Conservation (phyloP, 1,140 invertebrate genomes). For the Drosophila truncata region DNA sequence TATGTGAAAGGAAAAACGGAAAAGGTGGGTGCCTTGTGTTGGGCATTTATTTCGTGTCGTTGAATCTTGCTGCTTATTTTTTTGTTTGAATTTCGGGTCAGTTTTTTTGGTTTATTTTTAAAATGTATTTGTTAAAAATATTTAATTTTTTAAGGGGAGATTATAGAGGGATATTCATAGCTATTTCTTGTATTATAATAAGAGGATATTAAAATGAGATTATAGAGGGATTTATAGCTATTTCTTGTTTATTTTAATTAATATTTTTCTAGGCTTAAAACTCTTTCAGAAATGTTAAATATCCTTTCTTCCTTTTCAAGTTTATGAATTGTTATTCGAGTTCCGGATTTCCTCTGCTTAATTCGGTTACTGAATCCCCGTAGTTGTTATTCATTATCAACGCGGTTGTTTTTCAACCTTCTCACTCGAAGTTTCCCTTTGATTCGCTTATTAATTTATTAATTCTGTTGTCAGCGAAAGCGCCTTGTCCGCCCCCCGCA, state of each 20-base stretch:
- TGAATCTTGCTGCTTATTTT: conserved; percentile 10
- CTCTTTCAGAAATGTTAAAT: neutral
- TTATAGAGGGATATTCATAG: neutral
- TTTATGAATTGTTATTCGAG: neutral
- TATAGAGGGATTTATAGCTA: neutral
- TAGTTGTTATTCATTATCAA: neutral
- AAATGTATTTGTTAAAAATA: neutral
- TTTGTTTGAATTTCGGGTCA: neutral
- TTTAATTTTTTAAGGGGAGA: neutral
- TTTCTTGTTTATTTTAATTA: neutral
- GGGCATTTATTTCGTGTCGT: conserved; percentile 32
- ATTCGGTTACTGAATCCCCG: neutral
- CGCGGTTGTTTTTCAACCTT: conserved; percentile 8
- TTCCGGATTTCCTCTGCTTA: neutral
- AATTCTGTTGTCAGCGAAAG: conserved; percentile 11
- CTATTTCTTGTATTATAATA: too few species aligned
- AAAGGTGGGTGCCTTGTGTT: conserved; percentile 1
- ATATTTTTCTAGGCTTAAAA: neutral
- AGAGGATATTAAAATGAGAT: too few species aligned
- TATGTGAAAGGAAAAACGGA: conserved; percentile 27
- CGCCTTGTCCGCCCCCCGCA: neutral
- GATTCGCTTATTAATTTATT: conserved; percentile 24
- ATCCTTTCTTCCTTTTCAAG: neutral
- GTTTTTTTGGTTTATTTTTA: neutral
- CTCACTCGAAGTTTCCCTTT: neutral